Evolutionary conservation across 2,797 vertebrate species (phyloP), one percentile per base, ranked within the genome.

Genomic region (Platyrinchus mystaceus): DNA sequence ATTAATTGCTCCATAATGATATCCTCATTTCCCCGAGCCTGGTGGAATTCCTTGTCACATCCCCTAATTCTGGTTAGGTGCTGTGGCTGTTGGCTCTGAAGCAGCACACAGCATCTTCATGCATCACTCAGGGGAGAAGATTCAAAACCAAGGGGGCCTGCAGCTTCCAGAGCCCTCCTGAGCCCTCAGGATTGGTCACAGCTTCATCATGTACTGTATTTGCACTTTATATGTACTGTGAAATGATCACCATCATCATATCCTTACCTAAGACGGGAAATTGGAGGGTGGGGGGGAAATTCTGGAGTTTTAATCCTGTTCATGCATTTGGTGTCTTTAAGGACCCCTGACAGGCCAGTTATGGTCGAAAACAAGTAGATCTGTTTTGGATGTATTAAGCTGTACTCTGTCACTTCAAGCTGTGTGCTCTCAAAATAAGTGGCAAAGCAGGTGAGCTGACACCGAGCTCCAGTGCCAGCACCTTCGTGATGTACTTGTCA

Each of bases 401-500:
- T 46, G 22, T 43, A 22, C 26, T 21, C 41, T 75, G 75, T 60
- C 43, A 9, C 37, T 84, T 24, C 3, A 22, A 59, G 9, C 32
- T 44, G 6, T 23, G 39, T 36, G 8, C 3, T 85, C 71, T 53
- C 15, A 6, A 20, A 78, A 44, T 3, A 15, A 17, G 43, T 41
- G 56, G 34, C 53, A 50, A 53, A 44, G 55, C 71, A 69, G 68
- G 41, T 32, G 17, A 56, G 28, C 41, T 41, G 32, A 1, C 47
- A 3, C 15, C 7, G 56, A 44, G 49, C 62, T 58, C n/a, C 36
- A 8, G 58, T 14, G 49, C 10, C 43, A 47, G 50, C 8, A 3
- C 23, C 34, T 19, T 59, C 34, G 1, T 1, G 0, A 7, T 14
- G 58, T 10, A 1, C 17, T 27, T 27, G 52, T 34, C 23, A 6